Conservation (phyloP, 2,113 vertebrate genomes). For the Pipa parva region DNA sequence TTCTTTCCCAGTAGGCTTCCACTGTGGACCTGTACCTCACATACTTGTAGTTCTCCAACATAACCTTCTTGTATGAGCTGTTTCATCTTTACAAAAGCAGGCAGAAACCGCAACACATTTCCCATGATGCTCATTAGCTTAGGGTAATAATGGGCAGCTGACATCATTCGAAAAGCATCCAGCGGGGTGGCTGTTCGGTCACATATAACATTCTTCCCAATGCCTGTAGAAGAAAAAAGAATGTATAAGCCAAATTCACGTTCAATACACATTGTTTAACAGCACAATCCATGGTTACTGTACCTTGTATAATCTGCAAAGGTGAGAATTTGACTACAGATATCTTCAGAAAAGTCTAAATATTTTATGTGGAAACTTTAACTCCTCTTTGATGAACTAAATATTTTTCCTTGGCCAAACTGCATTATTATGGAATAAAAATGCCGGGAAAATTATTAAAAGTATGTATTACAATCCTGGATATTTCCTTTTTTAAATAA, state of each 20-base stretch:
- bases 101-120: slow-evolving; percentile 92
- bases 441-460: too few species aligned
- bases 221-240: slow-evolving; percentile 64
- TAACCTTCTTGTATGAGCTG: slow-evolving; percentile 93
- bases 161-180: slow-evolving; percentile 97
- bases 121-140: slow-evolving; percentile 99
- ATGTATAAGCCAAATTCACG: background rate
- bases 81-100: slow-evolving; percentile 92
- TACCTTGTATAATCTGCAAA: too few species aligned
- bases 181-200: slow-evolving; percentile 91
- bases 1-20: slow-evolving; percentile 94
- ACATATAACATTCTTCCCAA: slow-evolving; percentile 97
- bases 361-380: too few species aligned
- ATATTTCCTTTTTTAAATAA: too few species aligned
- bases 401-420: too few species aligned
- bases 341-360: too few species aligned
- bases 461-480: too few species aligned
- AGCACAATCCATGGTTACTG: too few species aligned
- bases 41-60: slow-evolving; percentile 89
- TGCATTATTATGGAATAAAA: too few species aligned
- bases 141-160: slow-evolving; percentile 94
- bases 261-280: background rate
- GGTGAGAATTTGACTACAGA: too few species aligned
- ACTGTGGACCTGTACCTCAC: slow-evolving; percentile 92
- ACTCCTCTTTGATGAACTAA: too few species aligned